These are phyloP conservation scores for Glaucidium brasilianum DNA, from an alignment of 2,113 vertebrate species.

Conservation along the genomic window DNA sequence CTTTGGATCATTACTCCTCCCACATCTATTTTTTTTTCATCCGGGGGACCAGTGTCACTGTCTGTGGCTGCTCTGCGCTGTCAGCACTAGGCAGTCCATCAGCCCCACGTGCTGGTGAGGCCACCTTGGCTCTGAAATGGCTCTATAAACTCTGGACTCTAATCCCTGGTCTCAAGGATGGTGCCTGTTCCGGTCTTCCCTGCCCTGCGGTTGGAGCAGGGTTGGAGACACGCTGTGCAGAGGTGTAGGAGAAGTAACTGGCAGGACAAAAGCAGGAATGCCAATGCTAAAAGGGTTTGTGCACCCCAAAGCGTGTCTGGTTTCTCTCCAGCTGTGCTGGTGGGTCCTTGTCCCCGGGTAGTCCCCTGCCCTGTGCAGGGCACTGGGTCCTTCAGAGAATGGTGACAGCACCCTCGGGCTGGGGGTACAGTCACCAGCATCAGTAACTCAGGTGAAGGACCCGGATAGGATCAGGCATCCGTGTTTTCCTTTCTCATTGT, in stretches of 20 bases:
- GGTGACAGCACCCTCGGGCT: background rate
- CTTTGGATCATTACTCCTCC: rapidly evolving
- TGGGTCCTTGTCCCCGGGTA: background rate
- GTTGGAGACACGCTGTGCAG: rapidly evolving
- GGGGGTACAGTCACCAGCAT: rapidly evolving
- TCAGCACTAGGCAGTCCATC: background rate
- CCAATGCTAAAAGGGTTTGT: rapidly evolving
- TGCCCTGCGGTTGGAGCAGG: background rate
- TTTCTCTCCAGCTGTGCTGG: background rate
- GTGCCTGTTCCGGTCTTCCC: background rate
- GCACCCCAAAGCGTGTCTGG: rapidly evolving
- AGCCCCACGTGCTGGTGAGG: background rate
- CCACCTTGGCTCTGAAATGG: rapidly evolving
- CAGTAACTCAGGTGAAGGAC: background rate
- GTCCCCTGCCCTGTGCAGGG: background rate
- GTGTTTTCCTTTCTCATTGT: background rate
- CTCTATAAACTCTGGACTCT: background rate
- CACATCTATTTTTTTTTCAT: background rate
- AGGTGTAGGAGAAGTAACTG: background rate
- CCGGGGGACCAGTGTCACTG: rapidly evolving
- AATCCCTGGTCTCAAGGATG: background rate
- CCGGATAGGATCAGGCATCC: background rate
- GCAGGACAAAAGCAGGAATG: background rate
- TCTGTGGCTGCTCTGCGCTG: background rate
- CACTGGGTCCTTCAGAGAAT: background rate